Conservation (phyloP, 2,113 vertebrate genomes). For the Ceyx melanurus region DNA sequence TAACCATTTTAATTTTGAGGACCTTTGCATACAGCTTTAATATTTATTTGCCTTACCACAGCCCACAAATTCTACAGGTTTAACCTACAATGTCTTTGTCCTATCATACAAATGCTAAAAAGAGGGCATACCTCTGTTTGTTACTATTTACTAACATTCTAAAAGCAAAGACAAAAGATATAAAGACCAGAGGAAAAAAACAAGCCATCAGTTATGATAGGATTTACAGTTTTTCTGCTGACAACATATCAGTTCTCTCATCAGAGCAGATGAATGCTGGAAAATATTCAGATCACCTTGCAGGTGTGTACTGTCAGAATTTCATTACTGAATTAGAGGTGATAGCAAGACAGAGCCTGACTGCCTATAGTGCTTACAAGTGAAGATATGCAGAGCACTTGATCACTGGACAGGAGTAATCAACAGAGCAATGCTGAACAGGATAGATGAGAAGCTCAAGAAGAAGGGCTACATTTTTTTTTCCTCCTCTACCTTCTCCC, state of each 20-base stretch:
- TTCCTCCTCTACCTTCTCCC: background rate
- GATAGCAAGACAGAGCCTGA: background rate
- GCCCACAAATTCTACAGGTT: background rate
- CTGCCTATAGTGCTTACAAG: background rate
- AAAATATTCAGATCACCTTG: background rate
- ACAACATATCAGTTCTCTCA: background rate
- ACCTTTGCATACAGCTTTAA: background rate
- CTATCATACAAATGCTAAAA: background rate
- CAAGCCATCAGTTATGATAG: background rate
- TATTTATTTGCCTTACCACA: background rate
- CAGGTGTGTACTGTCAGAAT: background rate
- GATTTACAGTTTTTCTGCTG: background rate
- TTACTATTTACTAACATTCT: background rate
- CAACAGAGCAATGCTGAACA: background rate
- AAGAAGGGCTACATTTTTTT: background rate
- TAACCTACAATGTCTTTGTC: background rate
- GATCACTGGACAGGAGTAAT: background rate
- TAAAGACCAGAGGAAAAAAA: background rate
- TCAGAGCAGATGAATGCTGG: background rate
- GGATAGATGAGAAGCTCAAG: background rate
- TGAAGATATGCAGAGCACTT: background rate
- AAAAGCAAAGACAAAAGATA: background rate
- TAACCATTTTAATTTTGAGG: background rate
- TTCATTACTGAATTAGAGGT: background rate
- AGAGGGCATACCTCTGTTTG: background rate